Evolutionary conservation across 2,888 invertebrate species (phyloP).

Genomic region (Chouioia cunea): DNA sequence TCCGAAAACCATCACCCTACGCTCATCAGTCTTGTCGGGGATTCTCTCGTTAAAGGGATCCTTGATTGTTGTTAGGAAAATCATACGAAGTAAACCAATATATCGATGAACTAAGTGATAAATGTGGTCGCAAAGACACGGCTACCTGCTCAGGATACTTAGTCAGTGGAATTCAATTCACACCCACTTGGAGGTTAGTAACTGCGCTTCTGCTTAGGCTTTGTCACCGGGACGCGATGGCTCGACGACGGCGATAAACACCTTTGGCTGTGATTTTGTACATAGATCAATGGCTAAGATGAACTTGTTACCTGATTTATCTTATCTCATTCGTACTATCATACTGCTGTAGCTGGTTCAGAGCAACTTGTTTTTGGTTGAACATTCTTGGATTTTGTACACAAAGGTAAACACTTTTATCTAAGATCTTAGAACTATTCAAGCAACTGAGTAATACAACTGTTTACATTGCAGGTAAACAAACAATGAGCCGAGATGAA

Average conservation of each 20-base stretch:
- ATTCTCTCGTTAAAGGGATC: no score
- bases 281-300: not conserved
- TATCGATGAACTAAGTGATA: not conserved
- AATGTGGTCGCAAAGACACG: not conserved
- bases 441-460: not conserved
- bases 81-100: no score
- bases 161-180: not conserved
- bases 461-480: conserved; percentile 4
- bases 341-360: conserved; percentile 6
- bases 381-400: not conserved
- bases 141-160: not conserved
- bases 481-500: conserved; percentile 48
- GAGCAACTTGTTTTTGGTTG: not conserved
- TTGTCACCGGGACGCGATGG: conserved; percentile 17
- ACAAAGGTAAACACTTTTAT: conserved; percentile 12
- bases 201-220: conserved; percentile 37
- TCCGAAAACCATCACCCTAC: not conserved
- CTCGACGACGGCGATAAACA: conserved; percentile 22
- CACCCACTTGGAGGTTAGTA: conserved; percentile 38
- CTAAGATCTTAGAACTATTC: not conserved
- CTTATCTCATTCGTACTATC: not conserved
- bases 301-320: not conserved
- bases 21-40: conserved; percentile 7
- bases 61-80: no score
- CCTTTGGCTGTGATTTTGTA: no score